phyloP scores from a whole-genome alignment of 2,888 invertebrate genomes.

The Hypomecis atomaria region DNA sequence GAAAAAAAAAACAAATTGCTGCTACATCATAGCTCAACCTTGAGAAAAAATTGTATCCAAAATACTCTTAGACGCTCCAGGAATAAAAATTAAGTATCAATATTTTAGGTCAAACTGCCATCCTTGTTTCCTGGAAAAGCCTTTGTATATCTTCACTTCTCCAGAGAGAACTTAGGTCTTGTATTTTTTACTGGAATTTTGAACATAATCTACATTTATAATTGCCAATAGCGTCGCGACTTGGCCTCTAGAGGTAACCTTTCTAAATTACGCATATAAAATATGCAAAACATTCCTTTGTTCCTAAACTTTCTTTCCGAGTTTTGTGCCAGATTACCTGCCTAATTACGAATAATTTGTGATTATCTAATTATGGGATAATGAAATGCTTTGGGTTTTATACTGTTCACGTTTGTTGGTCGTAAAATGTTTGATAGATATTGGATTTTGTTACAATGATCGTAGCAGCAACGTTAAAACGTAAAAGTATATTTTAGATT shows the following conservation, averaged over 20 bases:
- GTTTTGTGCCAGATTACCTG: conserved; percentile 37
- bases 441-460: too few relatives aligned
- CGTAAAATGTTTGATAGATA: not conserved
- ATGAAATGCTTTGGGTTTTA: not conserved
- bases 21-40: not conserved
- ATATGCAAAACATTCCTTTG: conserved; percentile 44
- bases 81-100: conserved; percentile 2
- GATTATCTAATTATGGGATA: conserved; percentile 16
- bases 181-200: conserved; percentile 47
- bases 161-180: conserved; percentile 38
- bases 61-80: not conserved
- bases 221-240: conserved; percentile 38
- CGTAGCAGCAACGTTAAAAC: too few relatives aligned
- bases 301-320: conserved; percentile 34
- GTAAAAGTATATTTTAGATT: too few relatives aligned
- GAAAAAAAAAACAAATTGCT: too few relatives aligned
- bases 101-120: not conserved
- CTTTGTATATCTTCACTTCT: not conserved
- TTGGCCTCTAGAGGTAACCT: conserved; percentile 26
- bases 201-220: conserved; percentile 43
- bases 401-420: not conserved
- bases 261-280: conserved; percentile 41
- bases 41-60: not conserved
- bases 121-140: not conserved
- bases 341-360: conserved; percentile 29